Evolutionary conservation across 2,888 invertebrate species (phyloP), one percentile per base, ranked within the genome.

Genomic region (Caenorhabditis panamensis): DNA sequence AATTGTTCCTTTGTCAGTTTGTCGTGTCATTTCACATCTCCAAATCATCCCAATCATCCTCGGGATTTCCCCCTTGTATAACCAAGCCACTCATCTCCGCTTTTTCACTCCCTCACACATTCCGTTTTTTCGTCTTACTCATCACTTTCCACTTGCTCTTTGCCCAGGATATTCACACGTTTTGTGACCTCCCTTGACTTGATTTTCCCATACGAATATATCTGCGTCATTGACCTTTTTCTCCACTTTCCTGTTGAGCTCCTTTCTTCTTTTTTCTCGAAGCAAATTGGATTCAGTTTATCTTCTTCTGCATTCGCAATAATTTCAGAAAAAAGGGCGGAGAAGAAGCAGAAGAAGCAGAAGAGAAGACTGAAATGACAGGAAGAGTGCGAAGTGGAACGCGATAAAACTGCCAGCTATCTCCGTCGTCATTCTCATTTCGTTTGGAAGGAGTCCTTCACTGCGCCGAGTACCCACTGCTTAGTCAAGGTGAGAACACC

Each of bases 11-110:
- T n/a, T n/a, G n/a, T 24, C 28, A 41, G 16, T 31, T 31, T 9
- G 5, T 9, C 31, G 31, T 18, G 37, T 22, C 24, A 31, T 53
- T 53, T 41, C 28, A 36, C 24, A 9, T 44, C 47, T 53, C 47
- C 41, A 62, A 71, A 72, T 72, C 56, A 72, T 63, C 72, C 63
- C 56, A 63, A 72, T 63, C 72, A 63, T 28, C 36, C 9, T 20
- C 47, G 26, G 22, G 47, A 66, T n/a, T 22, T 22, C 22, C 44
- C 20, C 11, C 13, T 41, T 28, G 37, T 11, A 37, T 63, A 73
- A 73, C 51, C 73, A 73, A 73, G 73, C 73, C 73, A 73, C 73
- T 73, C 63, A 58, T 56, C 63, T 18, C 31, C 31, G 31, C 31
- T 31, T 31, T 9, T 31, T 18, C 47, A 31, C 54, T 11, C 36